Percentiles rank a stretch among this genome's conserved stretches.
phyloP scores from a whole-genome alignment of 2,113 vertebrate genomes.

The Phalacrocorax aristotelis region DNA sequence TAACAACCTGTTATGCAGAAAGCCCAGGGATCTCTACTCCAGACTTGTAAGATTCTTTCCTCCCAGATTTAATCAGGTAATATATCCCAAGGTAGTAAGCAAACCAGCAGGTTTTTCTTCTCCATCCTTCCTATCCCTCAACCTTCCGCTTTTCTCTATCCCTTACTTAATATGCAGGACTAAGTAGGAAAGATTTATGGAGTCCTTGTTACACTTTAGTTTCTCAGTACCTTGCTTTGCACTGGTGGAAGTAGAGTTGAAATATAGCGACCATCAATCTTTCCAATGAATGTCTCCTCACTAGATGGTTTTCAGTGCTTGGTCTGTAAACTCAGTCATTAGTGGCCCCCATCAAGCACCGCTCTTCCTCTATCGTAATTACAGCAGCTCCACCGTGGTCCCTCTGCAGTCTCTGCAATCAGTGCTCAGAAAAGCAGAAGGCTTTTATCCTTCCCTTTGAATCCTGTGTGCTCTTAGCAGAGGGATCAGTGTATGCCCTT shows the following conservation, averaged over 20 bases:
- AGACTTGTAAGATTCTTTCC: neutral
- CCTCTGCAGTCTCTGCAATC: neutral
- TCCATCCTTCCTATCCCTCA: neutral
- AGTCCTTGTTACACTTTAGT: neutral
- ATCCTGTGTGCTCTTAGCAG: no score
- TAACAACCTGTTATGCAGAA: neutral
- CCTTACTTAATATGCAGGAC: neutral
- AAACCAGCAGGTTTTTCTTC: neutral
- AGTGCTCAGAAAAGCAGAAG: neutral
- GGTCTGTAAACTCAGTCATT: neutral
- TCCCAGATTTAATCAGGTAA: neutral
- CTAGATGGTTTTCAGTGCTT: neutral
- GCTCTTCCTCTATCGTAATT: neutral
- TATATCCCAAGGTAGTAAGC: neutral
- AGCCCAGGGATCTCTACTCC: neutral
- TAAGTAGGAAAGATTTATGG: neutral
- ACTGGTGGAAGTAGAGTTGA: neutral
- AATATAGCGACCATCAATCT: rapidly evolving
- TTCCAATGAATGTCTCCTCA: neutral
- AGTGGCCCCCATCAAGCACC: neutral
- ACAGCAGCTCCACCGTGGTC: neutral
- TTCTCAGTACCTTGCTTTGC: neutral
- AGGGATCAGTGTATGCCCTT: neutral
- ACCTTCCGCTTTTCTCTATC: neutral
- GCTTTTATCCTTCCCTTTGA: neutral